These are phyloP conservation scores for Xiphophorus birchmanni DNA, from an alignment of 2,797 vertebrate species.

Conservation along the genomic window DNA sequence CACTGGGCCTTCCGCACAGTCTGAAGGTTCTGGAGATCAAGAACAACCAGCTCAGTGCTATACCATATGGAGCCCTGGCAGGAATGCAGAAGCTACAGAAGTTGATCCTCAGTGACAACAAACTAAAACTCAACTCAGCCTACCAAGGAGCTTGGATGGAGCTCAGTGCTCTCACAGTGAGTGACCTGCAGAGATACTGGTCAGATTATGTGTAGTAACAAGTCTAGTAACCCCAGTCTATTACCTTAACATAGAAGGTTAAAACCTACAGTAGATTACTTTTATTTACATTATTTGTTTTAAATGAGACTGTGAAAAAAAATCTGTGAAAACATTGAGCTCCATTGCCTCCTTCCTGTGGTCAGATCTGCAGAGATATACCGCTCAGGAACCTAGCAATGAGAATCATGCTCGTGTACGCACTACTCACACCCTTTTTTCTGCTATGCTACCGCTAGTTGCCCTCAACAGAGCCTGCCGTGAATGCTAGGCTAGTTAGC, in stretches of 20 bases:
- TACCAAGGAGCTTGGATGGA: constrained; percentile 92
- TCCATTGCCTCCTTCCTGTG: no score
- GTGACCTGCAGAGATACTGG: constrained; percentile 17
- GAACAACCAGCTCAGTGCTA: constrained; percentile 86
- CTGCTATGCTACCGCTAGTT: no score
- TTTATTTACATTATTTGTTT: no score
- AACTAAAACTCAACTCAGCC: constrained; percentile 88
- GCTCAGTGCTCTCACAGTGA: constrained; percentile 89
- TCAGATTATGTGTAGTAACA: neutral
- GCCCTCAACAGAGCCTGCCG: no score
- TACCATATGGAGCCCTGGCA: constrained; percentile 85
- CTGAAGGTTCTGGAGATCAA: constrained; percentile 89
- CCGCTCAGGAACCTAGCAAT: no score
- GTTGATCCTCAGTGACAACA: constrained; percentile 89
- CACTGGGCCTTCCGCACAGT: constrained; percentile 90
- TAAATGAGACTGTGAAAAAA: no score
- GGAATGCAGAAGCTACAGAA: constrained; percentile 91
- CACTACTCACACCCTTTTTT: no score
- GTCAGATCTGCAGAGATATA: no score
- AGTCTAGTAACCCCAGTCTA: neutral
- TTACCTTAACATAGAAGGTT: constrained; percentile 4
- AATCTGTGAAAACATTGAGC: no score
- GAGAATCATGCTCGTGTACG: no score
- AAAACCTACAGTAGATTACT: no score
- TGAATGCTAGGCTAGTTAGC: no score